Percentiles rank a stretch among this genome's conserved stretches.
Conservation (phyloP, 2,888 invertebrate species). For the Callinectes sapidus region DNA sequence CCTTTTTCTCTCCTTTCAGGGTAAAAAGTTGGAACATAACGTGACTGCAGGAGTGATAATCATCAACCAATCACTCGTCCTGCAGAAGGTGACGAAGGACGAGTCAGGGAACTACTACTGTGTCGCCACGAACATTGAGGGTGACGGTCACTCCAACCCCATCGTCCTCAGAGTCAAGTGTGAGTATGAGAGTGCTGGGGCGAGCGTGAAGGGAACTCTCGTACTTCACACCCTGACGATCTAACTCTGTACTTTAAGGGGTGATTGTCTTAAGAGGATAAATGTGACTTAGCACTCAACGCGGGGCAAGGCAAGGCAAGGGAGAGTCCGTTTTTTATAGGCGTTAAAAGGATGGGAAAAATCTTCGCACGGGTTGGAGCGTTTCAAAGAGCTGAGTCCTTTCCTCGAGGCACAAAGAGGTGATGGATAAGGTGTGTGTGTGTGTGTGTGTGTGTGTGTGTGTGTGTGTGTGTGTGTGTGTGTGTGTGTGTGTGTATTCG, state of each 20-base stretch:
- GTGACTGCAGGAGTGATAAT: conserved; percentile 28
- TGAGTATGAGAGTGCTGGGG: background rate
- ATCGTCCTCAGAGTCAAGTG: conserved; percentile 6
- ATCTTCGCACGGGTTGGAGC: background rate
- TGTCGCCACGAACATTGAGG: conserved; percentile 30
- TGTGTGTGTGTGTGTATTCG: conserved; percentile 5
- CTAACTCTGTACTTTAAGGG: background rate
- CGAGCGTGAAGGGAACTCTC: background rate
- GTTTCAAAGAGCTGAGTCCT: background rate
- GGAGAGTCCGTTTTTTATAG: background rate
- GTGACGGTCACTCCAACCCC: conserved; percentile 25
- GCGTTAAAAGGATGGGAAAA: background rate
- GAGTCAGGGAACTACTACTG: conserved; percentile 39
- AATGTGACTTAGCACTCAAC: background rate
- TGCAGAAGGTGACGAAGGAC: background rate
- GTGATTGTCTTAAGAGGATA: background rate
- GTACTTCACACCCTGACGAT: background rate
- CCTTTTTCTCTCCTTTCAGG: conserved; percentile 4
- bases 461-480: conserved; percentile 33
- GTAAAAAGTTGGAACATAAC: background rate
- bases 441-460: conserved; percentile 19
- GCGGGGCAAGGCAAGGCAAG: background rate
- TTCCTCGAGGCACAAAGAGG: background rate
- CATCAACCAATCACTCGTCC: conserved; percentile 17
- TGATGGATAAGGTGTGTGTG: conserved; percentile 11